Percentiles rank a stretch among this genome's conserved stretches.
These are phyloP conservation scores for Tapirus indicus DNA, from an alignment of 2,797 vertebrate species.

Conservation along the genomic window DNA sequence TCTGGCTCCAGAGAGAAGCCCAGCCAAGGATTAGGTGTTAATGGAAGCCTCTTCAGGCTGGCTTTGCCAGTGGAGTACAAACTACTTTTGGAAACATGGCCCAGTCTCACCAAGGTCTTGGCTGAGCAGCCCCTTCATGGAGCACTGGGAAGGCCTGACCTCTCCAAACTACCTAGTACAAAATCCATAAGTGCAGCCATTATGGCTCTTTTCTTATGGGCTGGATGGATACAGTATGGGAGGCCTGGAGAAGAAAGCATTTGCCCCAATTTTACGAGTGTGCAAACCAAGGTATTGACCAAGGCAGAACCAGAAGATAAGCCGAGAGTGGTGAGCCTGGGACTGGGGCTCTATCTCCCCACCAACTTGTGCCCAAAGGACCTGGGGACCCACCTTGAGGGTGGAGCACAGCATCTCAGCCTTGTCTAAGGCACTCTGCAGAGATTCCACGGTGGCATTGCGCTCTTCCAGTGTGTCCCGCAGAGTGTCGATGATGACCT, in stretches of 20 bases:
- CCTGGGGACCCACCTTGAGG: conserved; percentile 90
- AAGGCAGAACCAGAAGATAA: background rate
- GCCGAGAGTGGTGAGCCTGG: background rate
- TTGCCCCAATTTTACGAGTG: background rate
- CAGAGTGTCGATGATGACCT: conserved; percentile 90
- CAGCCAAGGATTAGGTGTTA: conserved; percentile 54
- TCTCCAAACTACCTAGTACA: background rate
- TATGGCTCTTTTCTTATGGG: background rate
- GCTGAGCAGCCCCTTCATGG: conserved; percentile 20
- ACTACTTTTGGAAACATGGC: conserved; percentile 66
- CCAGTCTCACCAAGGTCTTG: conserved; percentile 44
- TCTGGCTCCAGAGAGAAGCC: conserved; percentile 73
- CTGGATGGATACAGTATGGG: background rate
- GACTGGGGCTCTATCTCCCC: background rate
- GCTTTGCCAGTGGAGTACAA: conserved; percentile 54
- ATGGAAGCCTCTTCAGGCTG: conserved; percentile 61
- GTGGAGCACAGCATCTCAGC: conserved; percentile 94
- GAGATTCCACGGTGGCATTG: conserved; percentile 92
- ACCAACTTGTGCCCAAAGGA: background rate
- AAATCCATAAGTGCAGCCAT: background rate
- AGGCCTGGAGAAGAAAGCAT: background rate
- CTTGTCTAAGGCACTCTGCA: conserved; percentile 91
- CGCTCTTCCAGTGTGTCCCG: conserved; percentile 93
- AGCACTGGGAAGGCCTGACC: background rate
- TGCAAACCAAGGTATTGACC: background rate